Evolutionary conservation across 2,113 vertebrate genomes (phyloP), one percentile per base, ranked within the genome.

Genomic region (Heliornis fulica): DNA sequence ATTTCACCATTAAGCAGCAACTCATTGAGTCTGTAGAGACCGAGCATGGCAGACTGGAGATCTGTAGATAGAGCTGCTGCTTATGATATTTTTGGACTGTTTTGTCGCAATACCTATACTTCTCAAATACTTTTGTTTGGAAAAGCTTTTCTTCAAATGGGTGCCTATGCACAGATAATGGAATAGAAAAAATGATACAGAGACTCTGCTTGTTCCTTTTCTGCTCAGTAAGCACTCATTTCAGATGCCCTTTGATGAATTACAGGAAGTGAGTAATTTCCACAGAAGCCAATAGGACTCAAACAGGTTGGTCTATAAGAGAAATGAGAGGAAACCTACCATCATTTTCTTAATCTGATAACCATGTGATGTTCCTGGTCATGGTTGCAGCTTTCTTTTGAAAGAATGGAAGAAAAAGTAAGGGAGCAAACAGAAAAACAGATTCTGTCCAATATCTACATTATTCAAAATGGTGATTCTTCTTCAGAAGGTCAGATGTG

Each of bases 401-500:
- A 17, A 71, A 78, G 36, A 71, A 53, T 25, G 20, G 68, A 63
- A 71, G n/a, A 56, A 63, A 83, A 45, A 31, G 4, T 26, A 45
- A 76, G 14, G 15, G 11, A 76, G 28, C 68, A 77, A 70, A 38
- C 2, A 43, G 12, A 80, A 60, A 71, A 80, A 29, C 5, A 72
- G 12, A 57, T 7, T 9, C 61, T 46, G 8, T 65, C 41, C 22
- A 12, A 5, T 29, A 68, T 46, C 29, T 76, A 5, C 0, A 0
- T 50, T 80, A 40, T 31, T 70, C 25, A 46, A 29, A 92, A 32
- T 11, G 64, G 18, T 45, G 25, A 38, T 77, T 83, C 32, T 56
- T 70, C 41, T 69, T 70, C n/a, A 61, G 31, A 60, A 56, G 29
- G 20, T 83, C 22, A 83, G 45, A n/a, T 9, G 9, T 41, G 25